These are phyloP conservation scores for Artibeus lituratus DNA, from an alignment of 2,797 vertebrate species.

Conservation along the genomic window DNA sequence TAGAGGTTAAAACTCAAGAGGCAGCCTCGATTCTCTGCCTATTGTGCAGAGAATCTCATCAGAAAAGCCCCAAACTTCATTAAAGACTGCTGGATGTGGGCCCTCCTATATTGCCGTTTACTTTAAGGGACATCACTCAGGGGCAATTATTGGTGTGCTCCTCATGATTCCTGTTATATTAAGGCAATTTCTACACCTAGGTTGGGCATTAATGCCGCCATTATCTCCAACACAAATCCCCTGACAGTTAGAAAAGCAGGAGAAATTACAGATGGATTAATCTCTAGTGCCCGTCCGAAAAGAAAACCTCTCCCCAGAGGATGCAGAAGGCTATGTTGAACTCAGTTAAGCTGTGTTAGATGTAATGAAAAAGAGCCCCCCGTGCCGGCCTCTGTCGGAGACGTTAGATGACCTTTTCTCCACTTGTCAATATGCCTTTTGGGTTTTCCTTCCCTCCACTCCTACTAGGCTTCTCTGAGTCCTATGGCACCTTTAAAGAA, in stretches of 20 bases:
- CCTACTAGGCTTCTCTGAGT: conserved; percentile 63
- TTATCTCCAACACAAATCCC: conserved; percentile 80
- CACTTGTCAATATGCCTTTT: conserved; percentile 77
- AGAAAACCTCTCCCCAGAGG: conserved; percentile 72
- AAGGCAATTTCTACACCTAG: conserved; percentile 80
- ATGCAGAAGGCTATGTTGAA: conserved; percentile 71
- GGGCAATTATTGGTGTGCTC: conserved; percentile 72
- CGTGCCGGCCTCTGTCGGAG: conserved; percentile 69
- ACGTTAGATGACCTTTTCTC: conserved; percentile 59
- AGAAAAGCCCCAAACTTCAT: conserved; percentile 71
- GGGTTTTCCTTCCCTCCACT: conserved; percentile 42
- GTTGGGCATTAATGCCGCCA: conserved; percentile 74
- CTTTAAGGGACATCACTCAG: conserved; percentile 75
- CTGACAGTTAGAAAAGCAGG: conserved; percentile 76
- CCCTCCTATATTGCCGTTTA: conserved; percentile 71
- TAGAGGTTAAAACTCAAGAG: conserved; percentile 72
- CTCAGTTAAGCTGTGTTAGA: conserved; percentile 77
- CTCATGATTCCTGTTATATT: conserved; percentile 78
- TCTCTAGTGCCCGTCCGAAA: conserved; percentile 74
- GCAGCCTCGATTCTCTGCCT: conserved; percentile 47
- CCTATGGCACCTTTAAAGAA: conserved; percentile 21
- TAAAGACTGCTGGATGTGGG: conserved; percentile 63
- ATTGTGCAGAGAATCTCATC: conserved; percentile 67
- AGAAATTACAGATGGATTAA: conserved; percentile 82
- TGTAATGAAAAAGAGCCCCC: conserved; percentile 79